Evolutionary conservation across 2,797 vertebrate genomes (phyloP), one percentile per base, ranked within the genome.

Genomic region (Sebastiscus tertius): DNA sequence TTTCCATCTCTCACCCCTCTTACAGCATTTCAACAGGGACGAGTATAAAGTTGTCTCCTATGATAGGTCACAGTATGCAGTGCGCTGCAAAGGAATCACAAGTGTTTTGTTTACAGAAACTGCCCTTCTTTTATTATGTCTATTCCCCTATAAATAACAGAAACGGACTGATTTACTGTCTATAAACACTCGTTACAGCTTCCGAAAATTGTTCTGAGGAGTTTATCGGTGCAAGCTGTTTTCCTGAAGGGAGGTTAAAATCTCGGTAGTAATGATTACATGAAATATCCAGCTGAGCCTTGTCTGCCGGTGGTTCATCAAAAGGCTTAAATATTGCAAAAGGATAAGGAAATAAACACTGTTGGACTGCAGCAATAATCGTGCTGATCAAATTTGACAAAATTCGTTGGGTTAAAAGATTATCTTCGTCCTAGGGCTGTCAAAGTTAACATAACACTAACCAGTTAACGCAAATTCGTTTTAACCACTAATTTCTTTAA

Each of bases 231-330:
- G 64, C 9, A 26, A 61, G 80, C 60, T 34, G 79, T 86, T 89
- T 78, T 90, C 86, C 79, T 81, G 79, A 70, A 76, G 84, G 75
- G 73, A 83, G 75, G 72, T 87, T 82, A 58, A 81, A 86, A 88
- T 91, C 72, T 86, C 79, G 71, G 79, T 63, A 69, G 79, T 8
- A 13, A 81, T 83, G 86, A 92, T 87, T 91, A 87, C 72, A 87
- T 64, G 55, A 81, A 84, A 80, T 72, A 86, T 87, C 83, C 79
- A 68, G 58, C 82, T 72, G 85, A 89, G 84, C 70, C 56, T 72
- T 39, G 75, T 85, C 89, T 75, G 81, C 69, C 73, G 49, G 64
- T 63, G 81, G 66, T 86, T 89, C 88, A 81, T 88, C 80, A 82
- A 80, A 85, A 72, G 65, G 84, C 81, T 84, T 81, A 79, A 74